phyloP scores from a whole-genome alignment of 2,888 invertebrate species.

The Pheosia tremula region DNA sequence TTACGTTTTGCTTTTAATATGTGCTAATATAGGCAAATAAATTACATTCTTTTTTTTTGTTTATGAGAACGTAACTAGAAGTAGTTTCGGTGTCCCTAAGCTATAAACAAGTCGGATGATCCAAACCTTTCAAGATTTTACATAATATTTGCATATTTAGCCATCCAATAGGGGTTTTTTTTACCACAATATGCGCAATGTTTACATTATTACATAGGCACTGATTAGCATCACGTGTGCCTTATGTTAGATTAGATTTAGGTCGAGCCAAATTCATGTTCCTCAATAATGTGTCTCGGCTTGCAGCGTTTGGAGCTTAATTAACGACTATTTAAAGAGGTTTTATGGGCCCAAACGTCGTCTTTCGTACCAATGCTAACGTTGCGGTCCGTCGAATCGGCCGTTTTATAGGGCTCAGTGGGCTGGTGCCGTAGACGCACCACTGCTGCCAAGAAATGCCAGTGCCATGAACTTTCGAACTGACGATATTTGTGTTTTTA shows the following conservation, averaged over 20 bases:
- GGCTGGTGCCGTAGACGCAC: conserved; percentile 15
- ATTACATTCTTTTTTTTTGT: no score
- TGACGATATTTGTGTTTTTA: conserved; percentile 24
- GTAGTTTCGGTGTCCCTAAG: no score
- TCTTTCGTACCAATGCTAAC: conserved; percentile 26
- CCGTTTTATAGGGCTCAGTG: conserved; percentile 44
- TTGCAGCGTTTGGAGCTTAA: conserved; percentile 18
- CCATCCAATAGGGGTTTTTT: no score
- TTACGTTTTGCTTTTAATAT: no score
- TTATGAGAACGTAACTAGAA: no score
- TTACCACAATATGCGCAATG: conserved; percentile 12
- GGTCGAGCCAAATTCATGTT: conserved; percentile 13
- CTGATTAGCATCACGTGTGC: conserved; percentile 8
- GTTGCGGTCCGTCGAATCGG: conserved; percentile 37
- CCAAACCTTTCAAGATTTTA: no score
- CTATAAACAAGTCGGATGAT: no score
- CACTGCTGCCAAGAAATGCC: conserved; percentile 43
- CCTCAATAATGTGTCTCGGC: conserved; percentile 8
- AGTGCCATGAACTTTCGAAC: conserved; percentile 45
- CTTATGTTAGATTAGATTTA: conserved; percentile 10
- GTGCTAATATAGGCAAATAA: no score
- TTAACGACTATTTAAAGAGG: conserved; percentile 29
- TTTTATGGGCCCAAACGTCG: conserved; percentile 27
- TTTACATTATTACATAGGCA: conserved; percentile 14
- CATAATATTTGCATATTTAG: neutral